phyloP scores from a whole-genome alignment of 2,113 vertebrate species.

The Crotalus horridus region DNA sequence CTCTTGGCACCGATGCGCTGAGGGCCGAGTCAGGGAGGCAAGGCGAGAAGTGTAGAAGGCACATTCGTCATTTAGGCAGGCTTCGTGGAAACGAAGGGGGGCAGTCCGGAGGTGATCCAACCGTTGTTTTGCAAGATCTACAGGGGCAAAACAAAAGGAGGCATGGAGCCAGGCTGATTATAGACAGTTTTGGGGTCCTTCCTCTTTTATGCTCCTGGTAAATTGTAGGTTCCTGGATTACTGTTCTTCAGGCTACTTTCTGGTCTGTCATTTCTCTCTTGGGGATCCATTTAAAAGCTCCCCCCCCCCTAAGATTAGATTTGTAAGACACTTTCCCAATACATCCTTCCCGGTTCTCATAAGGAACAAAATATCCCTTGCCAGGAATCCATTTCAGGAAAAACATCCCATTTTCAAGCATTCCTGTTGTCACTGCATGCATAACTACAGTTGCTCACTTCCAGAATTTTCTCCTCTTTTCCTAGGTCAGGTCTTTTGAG shows the following conservation, averaged over 20 bases:
- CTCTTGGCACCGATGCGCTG: slow-evolving; percentile 43
- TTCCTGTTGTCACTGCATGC: background rate
- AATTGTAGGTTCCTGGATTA: background rate
- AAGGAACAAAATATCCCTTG: background rate
- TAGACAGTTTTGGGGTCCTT: background rate
- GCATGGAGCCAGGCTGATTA: background rate
- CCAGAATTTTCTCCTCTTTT: background rate
- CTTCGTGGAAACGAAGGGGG: slow-evolving; percentile 55
- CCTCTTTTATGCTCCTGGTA: too few species aligned
- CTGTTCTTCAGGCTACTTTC: background rate
- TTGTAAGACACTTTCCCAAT: background rate
- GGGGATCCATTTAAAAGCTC: background rate
- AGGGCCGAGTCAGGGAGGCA: slow-evolving; percentile 4
- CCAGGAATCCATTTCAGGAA: background rate
- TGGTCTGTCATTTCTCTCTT: background rate
- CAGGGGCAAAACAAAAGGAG: background rate
- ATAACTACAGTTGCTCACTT: background rate
- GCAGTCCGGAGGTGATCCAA: slow-evolving; percentile 48
- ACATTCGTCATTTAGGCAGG: slow-evolving; percentile 63
- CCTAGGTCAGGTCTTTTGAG: background rate
- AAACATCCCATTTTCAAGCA: background rate
- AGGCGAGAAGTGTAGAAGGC: slow-evolving; percentile 63
- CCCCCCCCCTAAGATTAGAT: too few species aligned
- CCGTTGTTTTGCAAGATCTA: slow-evolving; percentile 46
- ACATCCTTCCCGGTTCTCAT: background rate